Conservation (phyloP, 2,113 vertebrate genomes). For the Eleginops maclovinus region DNA sequence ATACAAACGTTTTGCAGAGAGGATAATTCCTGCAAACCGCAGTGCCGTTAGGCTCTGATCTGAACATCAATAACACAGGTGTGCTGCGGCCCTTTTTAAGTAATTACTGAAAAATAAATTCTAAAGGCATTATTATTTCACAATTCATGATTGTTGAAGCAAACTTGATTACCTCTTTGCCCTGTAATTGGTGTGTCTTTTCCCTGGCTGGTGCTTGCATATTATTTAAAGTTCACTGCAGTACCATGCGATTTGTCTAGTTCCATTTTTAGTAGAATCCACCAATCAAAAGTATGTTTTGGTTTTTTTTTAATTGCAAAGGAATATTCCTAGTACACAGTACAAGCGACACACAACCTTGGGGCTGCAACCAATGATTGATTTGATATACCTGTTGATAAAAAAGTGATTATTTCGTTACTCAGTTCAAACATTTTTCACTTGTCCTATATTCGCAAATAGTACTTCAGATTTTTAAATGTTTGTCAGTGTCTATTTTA, state of each 20-base stretch:
- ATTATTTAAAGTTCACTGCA: not conserved
- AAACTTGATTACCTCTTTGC: conserved; percentile 1
- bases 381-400: not conserved
- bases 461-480: not conserved
- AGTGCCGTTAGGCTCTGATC: not conserved
- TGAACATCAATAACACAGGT: conserved; percentile 18
- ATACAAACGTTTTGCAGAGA: not conserved
- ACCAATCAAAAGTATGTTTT: not conserved
- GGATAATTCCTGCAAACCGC: conserved; percentile 2
- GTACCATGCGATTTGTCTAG: not conserved
- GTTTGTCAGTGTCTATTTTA: not conserved
- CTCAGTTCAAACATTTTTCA: too few species aligned
- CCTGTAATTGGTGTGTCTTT: conserved; percentile 19
- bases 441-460: not conserved
- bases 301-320: not conserved
- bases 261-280: not conserved
- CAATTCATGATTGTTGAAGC: conserved; percentile 7
- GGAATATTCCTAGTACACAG: not conserved
- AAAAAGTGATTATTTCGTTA: not conserved
- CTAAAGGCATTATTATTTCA: conserved; percentile 16
- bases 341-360: not conserved
- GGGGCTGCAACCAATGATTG: not conserved
- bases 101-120: conserved; percentile 19
- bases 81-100: conserved; percentile 25
- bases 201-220: not conserved